Evolutionary conservation across 2,888 invertebrate species (phyloP).

Genomic region (Meganola albula): DNA sequence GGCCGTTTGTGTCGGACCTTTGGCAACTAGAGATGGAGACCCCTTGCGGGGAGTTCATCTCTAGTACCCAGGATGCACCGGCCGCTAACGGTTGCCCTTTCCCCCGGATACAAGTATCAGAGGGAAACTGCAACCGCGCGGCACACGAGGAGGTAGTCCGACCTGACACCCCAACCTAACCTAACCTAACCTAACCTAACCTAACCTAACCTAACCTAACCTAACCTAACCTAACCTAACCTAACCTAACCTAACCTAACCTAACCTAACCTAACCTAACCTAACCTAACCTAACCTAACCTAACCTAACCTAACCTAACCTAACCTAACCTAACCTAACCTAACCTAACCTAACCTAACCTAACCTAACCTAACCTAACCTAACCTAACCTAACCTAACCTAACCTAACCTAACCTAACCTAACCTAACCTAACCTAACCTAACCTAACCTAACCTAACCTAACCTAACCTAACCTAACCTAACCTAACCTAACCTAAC

Average conservation of each 20-base stretch:
- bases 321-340: conserved; percentile 13
- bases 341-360: conserved; percentile 12
- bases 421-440: conserved; percentile 14
- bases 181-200: conserved; percentile 21
- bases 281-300: conserved; percentile 17
- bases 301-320: conserved; percentile 13
- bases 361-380: conserved; percentile 15
- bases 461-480: conserved; percentile 14
- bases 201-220: conserved; percentile 20
- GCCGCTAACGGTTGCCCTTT: too few relatives aligned
- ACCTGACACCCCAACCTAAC: conserved; percentile 16
- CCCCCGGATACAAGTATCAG: too few relatives aligned
- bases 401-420: conserved; percentile 15
- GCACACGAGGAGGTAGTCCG: too few relatives aligned
- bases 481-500: conserved; percentile 16
- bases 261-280: conserved; percentile 14
- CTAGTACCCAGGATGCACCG: too few relatives aligned
- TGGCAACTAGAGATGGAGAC: conserved; percentile 14
- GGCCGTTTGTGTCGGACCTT: conserved; percentile 17
- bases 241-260: conserved; percentile 20
- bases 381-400: conserved; percentile 16
- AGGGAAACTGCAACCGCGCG: too few relatives aligned
- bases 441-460: conserved; percentile 12
- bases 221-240: conserved; percentile 18
- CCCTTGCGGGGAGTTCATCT: too few relatives aligned